Conservation (phyloP, 2,797 vertebrate genomes). For the Poeciliopsis gracilis region DNA sequence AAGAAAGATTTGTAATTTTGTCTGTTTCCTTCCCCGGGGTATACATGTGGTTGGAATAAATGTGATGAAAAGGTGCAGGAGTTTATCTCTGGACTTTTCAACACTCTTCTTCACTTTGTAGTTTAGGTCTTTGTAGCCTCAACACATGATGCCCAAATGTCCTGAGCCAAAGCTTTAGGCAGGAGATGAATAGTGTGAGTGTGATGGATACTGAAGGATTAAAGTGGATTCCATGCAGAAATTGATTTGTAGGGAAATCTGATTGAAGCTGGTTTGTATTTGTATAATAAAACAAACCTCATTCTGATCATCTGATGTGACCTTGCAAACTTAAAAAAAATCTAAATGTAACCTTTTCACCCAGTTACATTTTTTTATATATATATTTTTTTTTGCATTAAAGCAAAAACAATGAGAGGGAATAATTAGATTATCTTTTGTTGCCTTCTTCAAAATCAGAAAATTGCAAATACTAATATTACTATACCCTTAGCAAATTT, state of each 20-base stretch:
- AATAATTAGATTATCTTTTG: neutral
- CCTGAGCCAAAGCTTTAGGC: constrained; percentile 60
- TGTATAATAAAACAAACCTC: too few relatives aligned
- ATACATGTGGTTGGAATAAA: constrained; percentile 40
- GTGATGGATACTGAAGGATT: constrained; percentile 48
- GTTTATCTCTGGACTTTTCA: constrained; percentile 57
- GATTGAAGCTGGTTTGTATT: neutral
- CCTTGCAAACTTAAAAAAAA: constrained; percentile 16
- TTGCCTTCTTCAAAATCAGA: neutral
- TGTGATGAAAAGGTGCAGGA: constrained; percentile 51
- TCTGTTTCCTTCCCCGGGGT: neutral
- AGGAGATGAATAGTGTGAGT: constrained; percentile 46
- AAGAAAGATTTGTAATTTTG: constrained; percentile 18
- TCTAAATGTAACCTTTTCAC: neutral
- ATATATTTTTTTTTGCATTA: neutral
- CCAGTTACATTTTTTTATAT: neutral
- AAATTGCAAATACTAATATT: neutral
- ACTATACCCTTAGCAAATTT: neutral
- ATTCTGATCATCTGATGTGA: constrained; percentile 6
- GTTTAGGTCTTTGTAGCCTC: constrained; percentile 68
- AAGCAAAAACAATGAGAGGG: neutral
- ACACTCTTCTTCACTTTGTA: constrained; percentile 64
- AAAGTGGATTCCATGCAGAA: constrained; percentile 48
- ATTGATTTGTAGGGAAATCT: constrained; percentile 34
- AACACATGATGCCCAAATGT: constrained; percentile 71